Evolutionary conservation across 2,888 invertebrate species (phyloP), one percentile per base, ranked within the genome.

Genomic region (Lampropteryx suffumata): DNA sequence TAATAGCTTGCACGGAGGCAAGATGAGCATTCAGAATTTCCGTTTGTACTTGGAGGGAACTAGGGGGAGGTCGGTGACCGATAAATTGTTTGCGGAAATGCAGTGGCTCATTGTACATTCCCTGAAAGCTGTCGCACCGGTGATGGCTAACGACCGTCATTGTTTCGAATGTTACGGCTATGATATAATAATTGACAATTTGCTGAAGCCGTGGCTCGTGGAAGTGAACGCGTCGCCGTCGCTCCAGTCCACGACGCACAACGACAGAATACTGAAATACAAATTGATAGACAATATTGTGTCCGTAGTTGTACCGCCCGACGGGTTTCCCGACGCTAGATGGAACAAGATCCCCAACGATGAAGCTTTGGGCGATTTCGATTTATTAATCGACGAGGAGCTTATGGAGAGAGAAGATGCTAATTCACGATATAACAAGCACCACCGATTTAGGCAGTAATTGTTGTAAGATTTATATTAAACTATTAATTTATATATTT

Each of bases 181-280:
- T 73, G 98, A 98, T 73, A 98, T 98, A 36, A 98, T 99, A 61
- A 98, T 99, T 62, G 98, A 99, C 78, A 95, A 97, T 71, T 94
- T 94, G 66, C 84, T 99, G 17, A 99, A 99, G 78, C 98, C 98
- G 0, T 99, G 97, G 97, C 89, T 97, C 5, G 95, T 97, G 36
- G 97, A 97, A 88, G 97, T 97, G 5, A 99, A 99, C 78, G 98
- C 98, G 1, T 98, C 98, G 0, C 99, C 99, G 0, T 98, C 98
- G 0, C 82, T 99, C 37, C 96, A 97, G 7, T 97, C 98, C 0
- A 99, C 98, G 0, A 99, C 98, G 0, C 96, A 96, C 1, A 97
- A 96, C 71, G 98, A 99, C 80, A 92, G 98, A 66, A 98, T 98
- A 72, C 91, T 98, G 68, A 99, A 99, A 81, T 96, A 97, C 71